A percentile compares a stretch with the other conserved stretches of the same genome.
phyloP scores from a whole-genome alignment of 2,888 invertebrate species.

The Sepioteuthis lessoniana region DNA sequence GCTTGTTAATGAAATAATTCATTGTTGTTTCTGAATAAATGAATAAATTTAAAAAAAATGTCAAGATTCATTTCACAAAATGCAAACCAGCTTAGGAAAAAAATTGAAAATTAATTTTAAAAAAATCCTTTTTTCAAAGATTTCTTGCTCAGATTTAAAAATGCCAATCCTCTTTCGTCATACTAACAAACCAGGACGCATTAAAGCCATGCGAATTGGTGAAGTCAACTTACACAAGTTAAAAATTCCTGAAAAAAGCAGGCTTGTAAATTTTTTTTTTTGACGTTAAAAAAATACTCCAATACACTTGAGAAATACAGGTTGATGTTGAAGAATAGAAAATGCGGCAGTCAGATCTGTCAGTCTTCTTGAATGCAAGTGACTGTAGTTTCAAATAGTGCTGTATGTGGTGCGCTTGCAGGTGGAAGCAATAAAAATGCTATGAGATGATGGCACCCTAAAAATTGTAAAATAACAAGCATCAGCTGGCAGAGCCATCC shows the following conservation, averaged over 20 bases:
- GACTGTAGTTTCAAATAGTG: conserved; percentile 49
- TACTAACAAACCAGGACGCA: conserved; percentile 44
- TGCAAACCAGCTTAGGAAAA: not conserved
- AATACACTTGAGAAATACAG: conserved; percentile 40
- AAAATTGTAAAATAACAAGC: conserved; percentile 47
- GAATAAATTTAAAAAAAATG: not conserved
- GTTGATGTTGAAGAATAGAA: conserved; percentile 43
- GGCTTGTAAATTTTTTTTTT: conserved; percentile 45
- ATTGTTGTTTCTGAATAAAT: not conserved
- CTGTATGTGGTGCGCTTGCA: conserved; percentile 42
- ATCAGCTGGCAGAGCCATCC: conserved; percentile 34
- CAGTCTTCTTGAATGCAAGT: not conserved
- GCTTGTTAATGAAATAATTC: not conserved
- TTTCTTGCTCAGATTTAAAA: not conserved
- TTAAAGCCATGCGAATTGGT: conserved; percentile 46
- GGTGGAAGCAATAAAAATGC: conserved; percentile 39
- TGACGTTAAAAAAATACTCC: conserved; percentile 42
- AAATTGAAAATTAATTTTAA: not conserved
- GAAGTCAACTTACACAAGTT: conserved; percentile 47
- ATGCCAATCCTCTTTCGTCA: not conserved
- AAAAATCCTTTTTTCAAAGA: not conserved
- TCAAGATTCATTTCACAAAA: not conserved
- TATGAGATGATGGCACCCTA: conserved; percentile 48
- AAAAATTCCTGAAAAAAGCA: conserved; percentile 48
- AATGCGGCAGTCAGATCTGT: conserved; percentile 24